Evolutionary conservation across 2,888 invertebrate species (phyloP).

Genomic region (Sialis lutaria): DNA sequence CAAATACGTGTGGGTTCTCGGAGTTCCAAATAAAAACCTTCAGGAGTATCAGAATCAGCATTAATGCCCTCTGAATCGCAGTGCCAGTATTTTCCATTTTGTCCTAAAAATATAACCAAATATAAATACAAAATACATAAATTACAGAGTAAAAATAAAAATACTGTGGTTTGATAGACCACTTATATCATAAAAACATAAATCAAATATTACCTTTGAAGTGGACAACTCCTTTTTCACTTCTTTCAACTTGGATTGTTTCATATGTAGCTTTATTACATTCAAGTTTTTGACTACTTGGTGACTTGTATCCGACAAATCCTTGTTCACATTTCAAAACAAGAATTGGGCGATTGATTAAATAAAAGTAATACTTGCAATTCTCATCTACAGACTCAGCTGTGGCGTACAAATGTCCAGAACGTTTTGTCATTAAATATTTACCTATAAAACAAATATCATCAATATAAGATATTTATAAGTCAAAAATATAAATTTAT

Average conservation of each 20-base stretch:
- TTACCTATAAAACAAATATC: conserved; percentile 24
- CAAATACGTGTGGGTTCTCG: conserved; percentile 84
- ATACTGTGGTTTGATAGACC: too few relatives aligned
- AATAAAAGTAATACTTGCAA: conserved; percentile 86
- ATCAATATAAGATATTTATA: too few relatives aligned
- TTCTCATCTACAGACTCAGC: conserved; percentile 68
- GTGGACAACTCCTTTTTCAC: conserved; percentile 75
- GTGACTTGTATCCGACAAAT: conserved; percentile 79
- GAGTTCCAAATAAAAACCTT: conserved; percentile 82
- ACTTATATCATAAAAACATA: not conserved
- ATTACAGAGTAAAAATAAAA: not conserved
- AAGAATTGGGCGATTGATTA: conserved; percentile 84
- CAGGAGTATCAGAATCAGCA: conserved; percentile 68
- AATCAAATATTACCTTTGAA: conserved; percentile 56
- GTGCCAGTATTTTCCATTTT: conserved; percentile 89
- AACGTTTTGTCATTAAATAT: conserved; percentile 84
- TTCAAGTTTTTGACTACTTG: conserved; percentile 64
- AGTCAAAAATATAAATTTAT: too few relatives aligned
- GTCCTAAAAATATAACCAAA: conserved; percentile 36
- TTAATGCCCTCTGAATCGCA: conserved; percentile 73
- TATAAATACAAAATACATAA: too few relatives aligned
- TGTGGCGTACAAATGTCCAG: conserved; percentile 84
- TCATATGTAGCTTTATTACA: conserved; percentile 93
- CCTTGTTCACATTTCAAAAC: conserved; percentile 92
- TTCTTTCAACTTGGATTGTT: conserved; percentile 78